phyloP scores from a whole-genome alignment of 2,888 invertebrate species.

The Tolmerus cingulatus region DNA sequence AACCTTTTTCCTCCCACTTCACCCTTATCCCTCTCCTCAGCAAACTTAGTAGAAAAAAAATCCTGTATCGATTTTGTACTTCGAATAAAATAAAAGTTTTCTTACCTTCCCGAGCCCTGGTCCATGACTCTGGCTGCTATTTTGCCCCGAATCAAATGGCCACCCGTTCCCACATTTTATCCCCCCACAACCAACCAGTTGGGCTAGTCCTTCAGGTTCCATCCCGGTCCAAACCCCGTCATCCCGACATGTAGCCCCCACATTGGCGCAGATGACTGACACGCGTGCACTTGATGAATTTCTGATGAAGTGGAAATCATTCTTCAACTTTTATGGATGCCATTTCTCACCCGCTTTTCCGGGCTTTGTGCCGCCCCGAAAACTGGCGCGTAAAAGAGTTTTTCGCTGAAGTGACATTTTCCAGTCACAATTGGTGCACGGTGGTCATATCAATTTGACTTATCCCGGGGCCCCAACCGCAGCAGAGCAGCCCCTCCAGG shows the following conservation, averaged over 20 bases:
- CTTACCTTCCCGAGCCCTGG: neutral
- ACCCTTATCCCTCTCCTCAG: neutral
- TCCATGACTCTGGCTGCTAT: neutral
- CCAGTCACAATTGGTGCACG: conserved; percentile 37
- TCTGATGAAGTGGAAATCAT: conserved; percentile 42
- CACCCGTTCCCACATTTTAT: neutral
- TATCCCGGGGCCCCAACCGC: neutral
- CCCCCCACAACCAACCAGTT: neutral
- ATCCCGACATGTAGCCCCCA: neutral
- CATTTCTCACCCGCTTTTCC: conserved; percentile 31
- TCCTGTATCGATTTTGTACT: conserved; percentile 22
- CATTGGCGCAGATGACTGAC: conserved; percentile 17
- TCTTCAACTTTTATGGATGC: conserved; percentile 12
- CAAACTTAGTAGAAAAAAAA: neutral
- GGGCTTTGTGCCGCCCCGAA: neutral
- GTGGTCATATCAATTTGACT: conserved; percentile 34
- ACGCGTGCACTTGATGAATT: conserved; percentile 41
- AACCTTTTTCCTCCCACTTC: neutral
- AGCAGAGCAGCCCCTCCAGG: neutral
- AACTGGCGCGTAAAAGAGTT: conserved; percentile 38
- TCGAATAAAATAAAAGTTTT: conserved; percentile 26
- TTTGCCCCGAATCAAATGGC: conserved; percentile 5
- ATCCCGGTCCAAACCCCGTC: neutral
- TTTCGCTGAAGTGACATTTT: conserved; percentile 39
- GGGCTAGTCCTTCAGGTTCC: neutral